Evolutionary conservation across 2,888 invertebrate species (phyloP).

Genomic region (Ochropleura leucogaster): DNA sequence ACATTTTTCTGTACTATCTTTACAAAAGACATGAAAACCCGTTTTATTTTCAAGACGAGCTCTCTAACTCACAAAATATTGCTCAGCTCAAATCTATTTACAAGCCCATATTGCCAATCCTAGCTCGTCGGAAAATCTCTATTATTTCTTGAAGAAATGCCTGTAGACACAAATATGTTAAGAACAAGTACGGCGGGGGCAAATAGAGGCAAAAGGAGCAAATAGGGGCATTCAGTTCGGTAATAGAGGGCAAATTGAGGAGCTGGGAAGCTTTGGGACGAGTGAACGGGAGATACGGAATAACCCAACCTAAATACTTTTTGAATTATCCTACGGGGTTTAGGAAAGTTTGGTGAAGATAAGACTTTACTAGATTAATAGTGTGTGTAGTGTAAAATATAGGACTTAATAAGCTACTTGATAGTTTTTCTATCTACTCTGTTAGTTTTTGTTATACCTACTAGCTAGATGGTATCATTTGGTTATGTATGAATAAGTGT

Average conservation of each 20-base stretch:
- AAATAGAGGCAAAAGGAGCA: constrained; percentile 46
- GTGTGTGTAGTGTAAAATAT: neutral
- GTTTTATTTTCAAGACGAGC: constrained; percentile 17
- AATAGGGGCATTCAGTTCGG: constrained; percentile 51
- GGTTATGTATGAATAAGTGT: too few relatives aligned
- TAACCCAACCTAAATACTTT: constrained; percentile 16
- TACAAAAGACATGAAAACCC: neutral
- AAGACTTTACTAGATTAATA: neutral
- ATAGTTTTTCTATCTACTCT: neutral
- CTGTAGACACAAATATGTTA: constrained; percentile 48
- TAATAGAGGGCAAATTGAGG: constrained; percentile 58
- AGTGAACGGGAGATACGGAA: constrained; percentile 25
- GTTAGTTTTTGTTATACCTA: neutral
- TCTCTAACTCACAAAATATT: constrained; percentile 33
- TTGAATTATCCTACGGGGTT: constrained; percentile 6
- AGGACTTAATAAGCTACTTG: neutral
- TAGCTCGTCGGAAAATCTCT: constrained; percentile 47
- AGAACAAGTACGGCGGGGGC: constrained; percentile 42
- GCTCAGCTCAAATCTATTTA: constrained; percentile 54
- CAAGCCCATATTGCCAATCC: constrained; percentile 45
- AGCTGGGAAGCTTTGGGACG: constrained; percentile 25
- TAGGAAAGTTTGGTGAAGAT: neutral
- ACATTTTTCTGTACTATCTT: neutral
- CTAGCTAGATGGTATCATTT: too few relatives aligned
- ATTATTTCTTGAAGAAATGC: constrained; percentile 57